These are phyloP conservation scores for Eugnorisma glareosa DNA, from an alignment of 2,888 invertebrate species.

Conservation along the genomic window DNA sequence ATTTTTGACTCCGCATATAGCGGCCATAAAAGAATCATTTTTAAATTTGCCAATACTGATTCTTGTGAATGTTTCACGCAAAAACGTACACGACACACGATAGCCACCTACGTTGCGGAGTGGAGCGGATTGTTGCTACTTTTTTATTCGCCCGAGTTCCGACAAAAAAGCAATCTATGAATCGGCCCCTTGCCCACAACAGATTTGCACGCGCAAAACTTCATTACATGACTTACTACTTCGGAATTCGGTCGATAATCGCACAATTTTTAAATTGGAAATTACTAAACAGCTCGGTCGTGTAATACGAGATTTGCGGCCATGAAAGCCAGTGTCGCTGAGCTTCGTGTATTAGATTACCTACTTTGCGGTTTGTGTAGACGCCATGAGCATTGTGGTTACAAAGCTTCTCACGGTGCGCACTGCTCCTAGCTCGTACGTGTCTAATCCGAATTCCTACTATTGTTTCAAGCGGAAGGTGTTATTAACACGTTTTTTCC, in stretches of 20 bases:
- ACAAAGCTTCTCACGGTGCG: conserved; percentile 86
- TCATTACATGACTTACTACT: conserved; percentile 67
- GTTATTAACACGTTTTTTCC: conserved; percentile 68
- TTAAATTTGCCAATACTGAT: conserved; percentile 74
- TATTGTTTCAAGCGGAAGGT: conserved; percentile 76
- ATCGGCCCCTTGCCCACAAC: conserved; percentile 80
- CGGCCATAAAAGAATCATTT: conserved; percentile 70
- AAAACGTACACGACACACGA: conserved; percentile 79
- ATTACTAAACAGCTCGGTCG: conserved; percentile 67
- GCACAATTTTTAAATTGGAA: conserved; percentile 62
- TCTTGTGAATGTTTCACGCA: conserved; percentile 77
- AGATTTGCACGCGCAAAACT: conserved; percentile 68
- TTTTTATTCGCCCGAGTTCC: conserved; percentile 83
- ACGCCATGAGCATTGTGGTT: conserved; percentile 88
- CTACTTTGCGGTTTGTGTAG: conserved; percentile 87
- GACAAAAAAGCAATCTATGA: conserved; percentile 89
- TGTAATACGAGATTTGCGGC: conserved; percentile 88
- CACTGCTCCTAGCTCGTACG: conserved; percentile 76
- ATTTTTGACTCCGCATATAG: conserved; percentile 48
- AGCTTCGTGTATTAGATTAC: conserved; percentile 90
- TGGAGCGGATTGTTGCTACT: conserved; percentile 73
- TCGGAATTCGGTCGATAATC: conserved; percentile 72
- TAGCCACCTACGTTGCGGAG: conserved; percentile 82
- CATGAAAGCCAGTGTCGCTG: conserved; percentile 89
- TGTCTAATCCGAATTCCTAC: conserved; percentile 75